Evolutionary conservation across 2,797 vertebrate genomes (phyloP).

Genomic region (Eulemur rubriventer): DNA sequence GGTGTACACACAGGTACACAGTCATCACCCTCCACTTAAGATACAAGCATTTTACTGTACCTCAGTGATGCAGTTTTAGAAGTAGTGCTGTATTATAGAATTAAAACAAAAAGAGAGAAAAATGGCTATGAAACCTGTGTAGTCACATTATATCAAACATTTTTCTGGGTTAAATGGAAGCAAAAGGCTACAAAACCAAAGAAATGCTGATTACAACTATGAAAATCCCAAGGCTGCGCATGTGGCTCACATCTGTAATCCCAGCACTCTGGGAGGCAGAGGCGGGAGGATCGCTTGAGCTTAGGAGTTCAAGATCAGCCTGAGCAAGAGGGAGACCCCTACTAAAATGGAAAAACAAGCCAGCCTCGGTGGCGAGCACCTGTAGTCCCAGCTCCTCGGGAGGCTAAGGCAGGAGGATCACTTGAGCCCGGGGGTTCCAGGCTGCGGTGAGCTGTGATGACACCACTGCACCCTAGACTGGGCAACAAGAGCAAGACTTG

Average conservation of each 20-base stretch:
- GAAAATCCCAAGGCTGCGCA: neutral
- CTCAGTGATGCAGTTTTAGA: neutral
- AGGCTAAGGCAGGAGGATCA: neutral
- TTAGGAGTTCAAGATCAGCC: neutral
- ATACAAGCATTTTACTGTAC: neutral
- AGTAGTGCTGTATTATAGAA: neutral
- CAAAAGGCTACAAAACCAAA: neutral
- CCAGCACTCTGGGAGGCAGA: neutral
- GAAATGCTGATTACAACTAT: neutral
- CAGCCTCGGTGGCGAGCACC: neutral
- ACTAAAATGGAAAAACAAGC: neutral
- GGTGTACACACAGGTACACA: neutral
- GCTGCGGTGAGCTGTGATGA: neutral
- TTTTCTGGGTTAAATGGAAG: slow-evolving; percentile 36
- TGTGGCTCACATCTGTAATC: neutral
- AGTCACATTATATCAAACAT: neutral
- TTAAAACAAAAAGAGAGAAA: neutral
- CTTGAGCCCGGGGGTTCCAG: neutral
- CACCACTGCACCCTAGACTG: neutral
- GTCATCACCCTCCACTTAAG: neutral
- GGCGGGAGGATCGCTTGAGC: neutral
- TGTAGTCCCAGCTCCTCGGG: neutral
- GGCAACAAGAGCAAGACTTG: neutral
- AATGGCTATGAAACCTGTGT: neutral
- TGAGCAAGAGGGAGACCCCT: neutral